Evolutionary conservation across 2,797 vertebrate species (phyloP).

Genomic region (Halcyon badia): DNA sequence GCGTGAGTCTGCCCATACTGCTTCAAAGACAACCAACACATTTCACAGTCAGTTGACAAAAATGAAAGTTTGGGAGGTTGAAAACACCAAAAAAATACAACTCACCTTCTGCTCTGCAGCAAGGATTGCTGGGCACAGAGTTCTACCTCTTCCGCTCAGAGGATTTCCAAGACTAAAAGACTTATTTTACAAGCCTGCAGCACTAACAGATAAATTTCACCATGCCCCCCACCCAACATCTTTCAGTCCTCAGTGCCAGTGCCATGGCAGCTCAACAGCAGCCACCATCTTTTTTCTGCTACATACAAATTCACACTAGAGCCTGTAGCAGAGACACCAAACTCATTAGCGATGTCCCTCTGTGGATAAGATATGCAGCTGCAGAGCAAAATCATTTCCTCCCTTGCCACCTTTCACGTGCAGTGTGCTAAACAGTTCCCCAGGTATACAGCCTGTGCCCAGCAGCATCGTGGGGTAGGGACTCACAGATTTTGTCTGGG

Average conservation of each 20-base stretch:
- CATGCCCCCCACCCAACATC: rapidly evolving
- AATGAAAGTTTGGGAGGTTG: conserved; percentile 6
- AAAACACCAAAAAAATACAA: background rate
- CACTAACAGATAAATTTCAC: background rate
- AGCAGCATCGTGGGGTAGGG: rapidly evolving
- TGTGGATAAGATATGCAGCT: background rate
- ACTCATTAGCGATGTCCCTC: background rate
- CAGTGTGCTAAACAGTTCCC: rapidly evolving
- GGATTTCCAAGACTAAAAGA: background rate
- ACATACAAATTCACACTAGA: background rate
- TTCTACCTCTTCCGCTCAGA: background rate
- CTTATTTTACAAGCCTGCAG: background rate
- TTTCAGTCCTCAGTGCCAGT: background rate
- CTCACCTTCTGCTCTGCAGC: background rate
- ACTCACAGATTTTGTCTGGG: background rate
- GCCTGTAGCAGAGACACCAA: background rate
- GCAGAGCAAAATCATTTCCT: background rate
- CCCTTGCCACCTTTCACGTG: background rate
- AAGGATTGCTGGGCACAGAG: background rate
- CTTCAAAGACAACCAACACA: conserved; percentile 31
- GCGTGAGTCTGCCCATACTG: background rate
- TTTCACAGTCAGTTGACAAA: conserved; percentile 40
- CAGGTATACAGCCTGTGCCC: rapidly evolving
- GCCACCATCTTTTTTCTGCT: background rate
- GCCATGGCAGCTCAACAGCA: background rate